These are phyloP conservation scores for Andricus grossulariae DNA, from an alignment of 1,140 invertebrate genomes.

Conservation along the genomic window DNA sequence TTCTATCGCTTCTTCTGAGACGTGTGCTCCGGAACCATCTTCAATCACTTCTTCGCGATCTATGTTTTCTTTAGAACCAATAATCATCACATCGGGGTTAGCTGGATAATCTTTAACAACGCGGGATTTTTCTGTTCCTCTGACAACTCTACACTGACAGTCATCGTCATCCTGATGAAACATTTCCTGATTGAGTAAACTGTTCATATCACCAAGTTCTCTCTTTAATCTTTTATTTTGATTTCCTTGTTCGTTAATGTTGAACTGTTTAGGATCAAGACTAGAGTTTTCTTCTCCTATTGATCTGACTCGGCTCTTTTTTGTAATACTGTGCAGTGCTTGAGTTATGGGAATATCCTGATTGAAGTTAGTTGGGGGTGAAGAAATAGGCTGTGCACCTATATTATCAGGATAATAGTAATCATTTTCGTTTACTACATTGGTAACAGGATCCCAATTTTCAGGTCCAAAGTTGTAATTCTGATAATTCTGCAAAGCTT, in stretches of 20 bases:
- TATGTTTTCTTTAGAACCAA: conserved; percentile 4
- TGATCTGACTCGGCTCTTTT: conserved; percentile 17
- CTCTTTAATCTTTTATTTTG: conserved; percentile 40
- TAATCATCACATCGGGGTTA: not conserved
- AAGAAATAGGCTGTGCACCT: too few relatives aligned
- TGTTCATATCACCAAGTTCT: conserved; percentile 41
- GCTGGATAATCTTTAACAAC: not conserved
- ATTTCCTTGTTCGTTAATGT: not conserved
- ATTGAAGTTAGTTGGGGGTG: conserved; percentile 17
- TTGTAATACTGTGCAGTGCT: not conserved
- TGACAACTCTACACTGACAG: conserved; percentile 56
- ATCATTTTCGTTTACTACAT: too few relatives aligned
- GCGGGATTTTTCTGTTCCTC: conserved; percentile 37
- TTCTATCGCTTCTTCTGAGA: not conserved
- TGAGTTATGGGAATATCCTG: not conserved
- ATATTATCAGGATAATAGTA: too few relatives aligned
- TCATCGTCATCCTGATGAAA: conserved; percentile 61
- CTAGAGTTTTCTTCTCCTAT: conserved; percentile 37
- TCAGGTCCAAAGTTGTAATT: too few relatives aligned
- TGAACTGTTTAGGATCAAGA: not conserved
- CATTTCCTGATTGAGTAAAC: conserved; percentile 59
- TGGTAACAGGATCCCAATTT: too few relatives aligned
- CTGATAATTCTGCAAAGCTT: too few relatives aligned
- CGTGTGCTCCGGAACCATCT: conserved; percentile 13
- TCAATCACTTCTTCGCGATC: conserved; percentile 12